Evolutionary conservation across 2,888 invertebrate genomes (phyloP), one percentile per base, ranked within the genome.

Genomic region (Dioctria rufipes): DNA sequence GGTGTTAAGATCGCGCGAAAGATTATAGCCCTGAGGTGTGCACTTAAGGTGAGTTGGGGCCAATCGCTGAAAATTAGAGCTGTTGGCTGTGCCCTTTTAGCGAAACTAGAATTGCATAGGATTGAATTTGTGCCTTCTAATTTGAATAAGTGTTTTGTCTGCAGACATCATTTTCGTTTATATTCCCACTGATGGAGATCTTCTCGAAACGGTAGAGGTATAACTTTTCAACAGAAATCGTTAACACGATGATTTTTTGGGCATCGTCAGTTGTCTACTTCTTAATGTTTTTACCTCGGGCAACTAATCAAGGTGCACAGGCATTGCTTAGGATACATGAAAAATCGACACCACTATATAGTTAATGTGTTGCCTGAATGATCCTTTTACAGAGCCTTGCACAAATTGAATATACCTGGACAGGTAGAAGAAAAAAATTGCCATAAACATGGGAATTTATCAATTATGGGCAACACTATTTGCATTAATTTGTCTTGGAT

Each of bases 21-120:
- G 69, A 69, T 69, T 69, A 69, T 69, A 69, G 51, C 69, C 69
- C 43, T 11, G 69, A 69, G 69, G 69, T 69, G 69, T 51, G 69
- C 51, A 69, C 25, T 69, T 69, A 69, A 51, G 49, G 46, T 37
- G 69, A 11, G 69, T 51, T 51, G 11, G 51, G 69, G 69, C 51
- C 51, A 69, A 49, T 37, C 51, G 69, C 25, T n/a, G 25, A 9
- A 49, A 69, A 69, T 69, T 51, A 51, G 51, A 37, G 49, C 51
- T 25, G n/a, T 6, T 42, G 4, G 40, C 42, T 5, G 42, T 69
- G 49, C 51, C 39, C 39, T 51, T 69, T 39, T 51, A 9, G 25
- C 25, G 39, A 46, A 51, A 69, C 51, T 69, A 69, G 69, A 54
- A 39, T 37, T 37, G 37, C 49, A 51, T 51, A 37, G 69, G 11